Evolutionary conservation across 1,140 invertebrate species (phyloP).

Genomic region (Acromyrmex charruanus): DNA sequence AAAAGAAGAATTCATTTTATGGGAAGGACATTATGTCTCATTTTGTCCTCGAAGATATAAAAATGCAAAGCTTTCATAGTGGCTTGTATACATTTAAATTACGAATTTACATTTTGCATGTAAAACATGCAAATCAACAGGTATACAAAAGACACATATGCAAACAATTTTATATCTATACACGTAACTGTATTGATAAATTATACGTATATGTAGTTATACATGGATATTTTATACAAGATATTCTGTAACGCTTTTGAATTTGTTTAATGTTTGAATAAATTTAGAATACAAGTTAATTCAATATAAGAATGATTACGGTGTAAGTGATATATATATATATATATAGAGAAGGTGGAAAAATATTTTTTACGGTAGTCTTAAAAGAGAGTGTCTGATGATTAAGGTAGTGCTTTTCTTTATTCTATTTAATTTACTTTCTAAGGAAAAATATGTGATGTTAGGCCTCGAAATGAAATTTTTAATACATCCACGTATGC

Average conservation of each 20-base stretch:
- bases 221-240: neutral
- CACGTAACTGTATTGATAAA: neutral
- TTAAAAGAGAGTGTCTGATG: neutral
- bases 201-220: conserved; percentile 4
- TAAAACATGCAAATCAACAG: conserved; percentile 39
- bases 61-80: conserved; percentile 19
- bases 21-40: conserved; percentile 9
- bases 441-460: neutral
- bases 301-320: neutral
- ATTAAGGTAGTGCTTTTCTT: neutral
- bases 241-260: neutral
- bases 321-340: too few relatives aligned
- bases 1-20: conserved; percentile 20
- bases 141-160: neutral
- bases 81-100: conserved; percentile 57
- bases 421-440: neutral
- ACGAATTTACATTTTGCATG: conserved; percentile 28
- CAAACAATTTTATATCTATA: conserved; percentile 6
- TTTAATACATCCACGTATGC: neutral
- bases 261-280: conserved; percentile 4
- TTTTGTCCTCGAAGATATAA: conserved; percentile 33
- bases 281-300: neutral
- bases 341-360: neutral
- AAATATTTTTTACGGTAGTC: neutral
- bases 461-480: conserved; percentile 36